phyloP scores from a whole-genome alignment of 2,113 vertebrate genomes.

The Anolis sagrei region DNA sequence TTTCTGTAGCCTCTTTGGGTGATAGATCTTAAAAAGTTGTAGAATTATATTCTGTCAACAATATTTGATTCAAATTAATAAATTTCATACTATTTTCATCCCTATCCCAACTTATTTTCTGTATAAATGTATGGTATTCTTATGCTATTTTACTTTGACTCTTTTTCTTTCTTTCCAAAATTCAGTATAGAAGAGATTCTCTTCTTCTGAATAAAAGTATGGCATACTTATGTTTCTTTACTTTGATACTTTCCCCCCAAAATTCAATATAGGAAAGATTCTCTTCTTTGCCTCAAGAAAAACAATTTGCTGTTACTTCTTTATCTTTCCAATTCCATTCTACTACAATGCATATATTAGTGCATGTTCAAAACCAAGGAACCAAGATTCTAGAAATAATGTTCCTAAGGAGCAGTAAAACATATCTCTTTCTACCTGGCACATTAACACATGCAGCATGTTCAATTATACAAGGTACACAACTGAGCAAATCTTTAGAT shows the following conservation, averaged over 20 bases:
- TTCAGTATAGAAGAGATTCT: conserved; percentile 23
- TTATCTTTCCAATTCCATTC: background rate
- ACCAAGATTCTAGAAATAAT: conserved; percentile 28
- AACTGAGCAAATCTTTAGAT: conserved; percentile 29
- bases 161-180: background rate
- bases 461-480: background rate
- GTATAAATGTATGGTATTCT: conserved; percentile 36
- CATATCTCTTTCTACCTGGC: conserved; percentile 23
- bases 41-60: conserved; percentile 31
- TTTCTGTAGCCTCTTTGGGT: conserved; percentile 42
- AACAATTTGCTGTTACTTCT: background rate
- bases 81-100: conserved; percentile 35
- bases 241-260: background rate
- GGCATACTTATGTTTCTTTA: background rate
- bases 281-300: conserved; percentile 15
- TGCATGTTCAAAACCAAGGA: conserved; percentile 28
- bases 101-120: conserved; percentile 44
- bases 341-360: conserved; percentile 1
- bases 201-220: conserved; percentile 40
- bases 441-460: conserved; percentile 31
- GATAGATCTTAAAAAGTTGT: conserved; percentile 41
- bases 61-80: conserved; percentile 54
- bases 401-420: conserved; percentile 12
- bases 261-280: conserved; percentile 4
- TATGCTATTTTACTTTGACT: conserved; percentile 8